These are phyloP conservation scores for Heliconius hewitsoni DNA, from an alignment of 1,140 invertebrate species.

Conservation along the genomic window DNA sequence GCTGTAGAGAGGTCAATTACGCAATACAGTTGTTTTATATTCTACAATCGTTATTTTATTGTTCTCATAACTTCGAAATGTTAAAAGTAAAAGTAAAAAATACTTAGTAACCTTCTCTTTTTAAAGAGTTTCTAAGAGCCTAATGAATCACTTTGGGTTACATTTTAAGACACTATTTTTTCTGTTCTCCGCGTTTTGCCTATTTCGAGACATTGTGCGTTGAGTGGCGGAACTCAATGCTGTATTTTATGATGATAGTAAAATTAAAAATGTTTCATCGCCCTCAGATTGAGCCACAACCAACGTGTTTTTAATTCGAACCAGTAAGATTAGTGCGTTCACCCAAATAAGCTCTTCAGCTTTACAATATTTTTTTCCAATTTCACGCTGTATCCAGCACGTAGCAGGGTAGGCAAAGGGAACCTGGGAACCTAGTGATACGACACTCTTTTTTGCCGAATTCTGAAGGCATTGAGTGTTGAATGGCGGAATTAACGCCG, in stretches of 20 bases:
- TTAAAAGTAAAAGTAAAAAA: slow-evolving; percentile 9
- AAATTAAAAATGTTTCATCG: neutral
- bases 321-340: too few relatives aligned
- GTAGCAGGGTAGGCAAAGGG: too few relatives aligned
- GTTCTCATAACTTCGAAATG: slow-evolving; percentile 9
- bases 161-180: neutral
- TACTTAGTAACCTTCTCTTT: neutral
- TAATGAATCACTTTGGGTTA: neutral
- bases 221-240: too few relatives aligned
- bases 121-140: neutral
- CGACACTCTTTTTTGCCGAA: too few relatives aligned
- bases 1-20: slow-evolving; percentile 10
- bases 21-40: slow-evolving; percentile 1
- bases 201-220: neutral
- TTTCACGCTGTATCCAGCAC: too few relatives aligned
- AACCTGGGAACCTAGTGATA: too few relatives aligned
- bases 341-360: too few relatives aligned
- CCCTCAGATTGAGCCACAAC: neutral
- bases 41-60: slow-evolving; percentile 5
- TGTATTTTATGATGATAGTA: neutral
- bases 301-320: too few relatives aligned
- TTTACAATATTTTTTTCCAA: too few relatives aligned
- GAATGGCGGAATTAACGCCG: too few relatives aligned
- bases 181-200: neutral
- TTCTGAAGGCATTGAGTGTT: too few relatives aligned